These are phyloP conservation scores for Acrocephalus scirpaceus DNA, from an alignment of 2,797 vertebrate species.

Conservation along the genomic window DNA sequence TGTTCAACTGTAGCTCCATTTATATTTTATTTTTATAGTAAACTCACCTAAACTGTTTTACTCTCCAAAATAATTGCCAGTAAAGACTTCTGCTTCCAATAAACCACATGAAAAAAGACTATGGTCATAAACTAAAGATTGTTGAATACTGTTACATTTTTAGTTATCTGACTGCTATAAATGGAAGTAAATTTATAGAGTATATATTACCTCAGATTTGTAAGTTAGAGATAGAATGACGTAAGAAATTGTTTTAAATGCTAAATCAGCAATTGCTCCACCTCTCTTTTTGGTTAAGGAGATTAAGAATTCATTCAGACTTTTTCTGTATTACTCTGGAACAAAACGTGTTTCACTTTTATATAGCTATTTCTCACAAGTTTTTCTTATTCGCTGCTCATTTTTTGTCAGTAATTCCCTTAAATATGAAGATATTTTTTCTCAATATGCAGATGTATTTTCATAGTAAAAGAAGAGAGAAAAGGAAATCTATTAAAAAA, in stretches of 20 bases:
- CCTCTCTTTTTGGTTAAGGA: background rate
- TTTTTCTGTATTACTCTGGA: background rate
- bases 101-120: background rate
- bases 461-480: background rate
- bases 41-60: constrained; percentile 2
- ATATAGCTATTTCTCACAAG: background rate
- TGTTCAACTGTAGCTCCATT: background rate
- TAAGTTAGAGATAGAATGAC: background rate
- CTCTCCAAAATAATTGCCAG: background rate
- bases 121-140: background rate
- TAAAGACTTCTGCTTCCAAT: background rate
- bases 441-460: background rate
- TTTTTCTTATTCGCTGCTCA: background rate
- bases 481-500: background rate
- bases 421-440: background rate
- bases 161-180: background rate
- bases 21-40: constrained; percentile 14
- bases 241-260: background rate
- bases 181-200: background rate
- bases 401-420: background rate
- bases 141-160: background rate
- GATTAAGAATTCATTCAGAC: background rate
- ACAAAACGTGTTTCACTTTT: background rate
- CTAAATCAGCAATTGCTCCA: background rate
- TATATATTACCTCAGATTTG: background rate